Conservation (phyloP, 2,888 invertebrate genomes). For the Plemyria rubiginata region DNA sequence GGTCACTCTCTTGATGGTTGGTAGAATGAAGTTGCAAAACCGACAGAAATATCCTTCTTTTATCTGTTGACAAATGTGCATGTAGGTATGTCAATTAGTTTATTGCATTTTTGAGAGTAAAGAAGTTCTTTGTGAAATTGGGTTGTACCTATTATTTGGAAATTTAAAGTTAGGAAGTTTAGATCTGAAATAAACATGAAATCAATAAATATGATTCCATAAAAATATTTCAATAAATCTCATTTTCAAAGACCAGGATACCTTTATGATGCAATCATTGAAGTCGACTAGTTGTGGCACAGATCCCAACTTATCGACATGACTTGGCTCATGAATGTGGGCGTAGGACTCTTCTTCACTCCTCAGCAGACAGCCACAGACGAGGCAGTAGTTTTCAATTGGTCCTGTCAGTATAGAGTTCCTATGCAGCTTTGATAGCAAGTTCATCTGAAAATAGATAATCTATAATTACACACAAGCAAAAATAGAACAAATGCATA, state of each 20-base stretch:
- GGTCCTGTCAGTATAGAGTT: conserved; percentile 51
- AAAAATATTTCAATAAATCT: background rate
- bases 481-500: too few relatives aligned
- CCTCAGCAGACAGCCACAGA: conserved; percentile 52
- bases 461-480: background rate
- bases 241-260: conserved; percentile 27
- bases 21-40: conserved; percentile 35
- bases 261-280: conserved; percentile 57
- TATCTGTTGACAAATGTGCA: conserved; percentile 44
- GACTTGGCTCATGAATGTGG: conserved; percentile 44
- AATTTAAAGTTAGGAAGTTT: too few relatives aligned
- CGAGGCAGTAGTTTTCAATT: conserved; percentile 57
- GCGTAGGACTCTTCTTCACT: conserved; percentile 43
- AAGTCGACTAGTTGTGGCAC: conserved; percentile 47
- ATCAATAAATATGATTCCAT: too few relatives aligned
- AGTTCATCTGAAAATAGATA: conserved; percentile 32
- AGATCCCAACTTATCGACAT: conserved; percentile 44
- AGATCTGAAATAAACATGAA: too few relatives aligned
- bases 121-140: too few relatives aligned
- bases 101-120: too few relatives aligned
- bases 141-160: too few relatives aligned
- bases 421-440: conserved; percentile 47
- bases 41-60: conserved; percentile 45
- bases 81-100: too few relatives aligned
- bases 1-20: conserved; percentile 36